These are phyloP conservation scores for Peribatodes rhomboidaria DNA, from an alignment of 2,888 invertebrate genomes.

Conservation along the genomic window DNA sequence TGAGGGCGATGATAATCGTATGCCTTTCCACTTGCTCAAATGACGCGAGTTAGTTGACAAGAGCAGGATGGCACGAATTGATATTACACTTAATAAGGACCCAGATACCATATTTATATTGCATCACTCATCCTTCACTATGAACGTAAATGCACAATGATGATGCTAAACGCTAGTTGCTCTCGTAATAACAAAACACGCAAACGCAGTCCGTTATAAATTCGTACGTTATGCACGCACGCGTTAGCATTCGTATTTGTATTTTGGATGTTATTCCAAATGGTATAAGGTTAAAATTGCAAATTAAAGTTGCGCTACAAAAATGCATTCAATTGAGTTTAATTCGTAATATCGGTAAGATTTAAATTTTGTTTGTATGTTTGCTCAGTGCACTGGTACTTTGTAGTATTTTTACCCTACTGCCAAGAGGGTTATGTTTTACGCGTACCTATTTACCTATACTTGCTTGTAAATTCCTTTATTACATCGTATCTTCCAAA, in stretches of 20 bases:
- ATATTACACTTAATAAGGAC: no score
- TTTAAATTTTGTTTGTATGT: constrained; percentile 40
- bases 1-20: no score
- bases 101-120: no score
- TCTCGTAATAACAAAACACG: constrained; percentile 15
- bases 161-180: background rate
- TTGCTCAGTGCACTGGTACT: constrained; percentile 29
- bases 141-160: background rate
- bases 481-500: no score
- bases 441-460: no score
- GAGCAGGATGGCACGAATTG: no score
- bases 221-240: constrained; percentile 5
- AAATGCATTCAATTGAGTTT: background rate
- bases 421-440: no score
- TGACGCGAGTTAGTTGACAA: no score
- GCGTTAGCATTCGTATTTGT: background rate
- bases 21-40: no score
- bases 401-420: no score
- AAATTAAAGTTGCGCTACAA: background rate
- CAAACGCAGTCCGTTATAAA: constrained; percentile 11
- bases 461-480: no score
- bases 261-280: constrained; percentile 20
- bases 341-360: background rate
- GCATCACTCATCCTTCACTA: background rate
- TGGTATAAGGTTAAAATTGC: constrained; percentile 22